Percentiles rank a stretch among this genome's conserved stretches.
Conservation (phyloP, 2,888 invertebrate genomes). For the Tetrapedia diversipes region DNA sequence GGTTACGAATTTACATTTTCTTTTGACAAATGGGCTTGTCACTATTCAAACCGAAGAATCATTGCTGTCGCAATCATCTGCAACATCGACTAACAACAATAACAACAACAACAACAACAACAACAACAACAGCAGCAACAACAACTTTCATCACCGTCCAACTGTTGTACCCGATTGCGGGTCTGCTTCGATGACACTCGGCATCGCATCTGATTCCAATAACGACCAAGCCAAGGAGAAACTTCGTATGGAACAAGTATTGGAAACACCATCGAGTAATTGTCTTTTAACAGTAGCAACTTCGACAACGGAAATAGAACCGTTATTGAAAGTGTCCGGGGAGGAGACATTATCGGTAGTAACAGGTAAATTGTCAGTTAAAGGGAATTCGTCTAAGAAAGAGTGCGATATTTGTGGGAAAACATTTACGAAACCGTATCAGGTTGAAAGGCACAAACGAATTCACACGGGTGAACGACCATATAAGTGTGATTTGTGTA, state of each 20-base stretch:
- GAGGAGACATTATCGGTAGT: background rate
- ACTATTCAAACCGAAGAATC: slow-evolving; percentile 83
- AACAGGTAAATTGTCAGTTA: background rate
- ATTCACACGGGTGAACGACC: slow-evolving; percentile 86
- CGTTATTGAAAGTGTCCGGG: slow-evolving; percentile 8
- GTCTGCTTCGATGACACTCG: background rate
- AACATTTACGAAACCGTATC: slow-evolving; percentile 84
- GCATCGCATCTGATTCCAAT: background rate
- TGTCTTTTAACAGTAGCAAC: slow-evolving; percentile 17
- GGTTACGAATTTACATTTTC: slow-evolving; percentile 77
- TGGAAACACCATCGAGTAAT: slow-evolving; percentile 19
- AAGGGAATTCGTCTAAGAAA: slow-evolving; percentile 61
- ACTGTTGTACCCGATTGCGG: background rate
- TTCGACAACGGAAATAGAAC: background rate
- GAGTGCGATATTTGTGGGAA: slow-evolving; percentile 83
- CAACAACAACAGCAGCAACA: background rate
- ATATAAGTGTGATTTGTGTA: slow-evolving; percentile 85
- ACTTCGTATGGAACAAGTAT: background rate
- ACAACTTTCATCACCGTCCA: slow-evolving; percentile 11
- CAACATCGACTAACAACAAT: background rate
- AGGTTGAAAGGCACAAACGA: slow-evolving; percentile 84
- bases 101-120: background rate
- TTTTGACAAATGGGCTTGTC: slow-evolving; percentile 76
- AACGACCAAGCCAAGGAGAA: slow-evolving; percentile 11
- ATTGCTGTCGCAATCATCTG: slow-evolving; percentile 64